Base-by-base conservation (phyloP, 1,140 invertebrate species). In the Diplogasteroides magnus region DNA sequence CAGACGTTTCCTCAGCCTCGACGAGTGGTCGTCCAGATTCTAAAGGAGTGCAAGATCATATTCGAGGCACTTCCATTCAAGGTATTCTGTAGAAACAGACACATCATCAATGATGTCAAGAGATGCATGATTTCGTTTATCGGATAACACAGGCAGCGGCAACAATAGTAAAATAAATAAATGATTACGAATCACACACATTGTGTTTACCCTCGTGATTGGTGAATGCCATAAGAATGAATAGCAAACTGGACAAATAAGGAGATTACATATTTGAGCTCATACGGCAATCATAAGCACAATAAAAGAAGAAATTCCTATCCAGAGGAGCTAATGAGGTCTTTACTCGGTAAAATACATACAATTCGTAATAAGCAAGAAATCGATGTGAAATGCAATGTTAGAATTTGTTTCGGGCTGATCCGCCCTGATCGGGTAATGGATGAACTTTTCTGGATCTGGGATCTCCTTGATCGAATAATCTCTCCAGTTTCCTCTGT, bases 31-130 rank as follows among this genome's bases (percentile, higher is more conserved):
- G 19, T 48, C 37, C 37, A 19, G 37, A 11, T 48, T 48, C 37
- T 48, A 48, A 48, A 48, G 58, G 91, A 92, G 83, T 86, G 89
- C 23, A 89, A 89, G 80, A 77, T 85, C 29, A 78, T 90, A 1
- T 77, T 88, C 1, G 87, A 87, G 80, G 79, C 82, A 64, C 75
- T 88, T 23, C 60, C 74, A 31, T 72, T 19, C 32, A 62, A 27
- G 62, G 48, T 31, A 27, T 61, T 26, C 57, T 66, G 31, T 31
- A 31, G 31, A 66, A 56, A 6, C 6, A 11, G 37, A 11, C 19
- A 48, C 19, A 6, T 6, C 6, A 11, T 48, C 37, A 48, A 48
- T 6, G 37, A 6, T 48, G 19, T 48, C 19, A 48, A 48, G 6
- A 11, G 37, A 11, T 48, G 37, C 6, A 3, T 11, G 23, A 28